phyloP scores from a whole-genome alignment of 2,797 vertebrate genomes.

The Xyrichtys novacula region DNA sequence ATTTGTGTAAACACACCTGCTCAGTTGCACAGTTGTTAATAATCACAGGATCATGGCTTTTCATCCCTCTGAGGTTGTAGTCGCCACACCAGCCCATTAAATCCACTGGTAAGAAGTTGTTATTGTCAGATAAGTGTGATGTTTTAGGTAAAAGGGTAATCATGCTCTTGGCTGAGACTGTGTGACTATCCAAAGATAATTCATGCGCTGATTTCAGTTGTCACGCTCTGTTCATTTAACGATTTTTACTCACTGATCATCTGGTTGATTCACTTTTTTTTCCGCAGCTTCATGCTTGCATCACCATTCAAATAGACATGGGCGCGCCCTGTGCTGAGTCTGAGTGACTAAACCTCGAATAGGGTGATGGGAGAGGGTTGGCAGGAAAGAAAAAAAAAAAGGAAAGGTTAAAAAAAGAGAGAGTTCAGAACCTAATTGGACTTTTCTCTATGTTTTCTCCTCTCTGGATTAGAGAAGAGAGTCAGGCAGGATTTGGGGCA shows the following conservation, averaged over 20 bases:
- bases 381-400: constrained; percentile 8
- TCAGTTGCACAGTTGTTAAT: too few relatives aligned
- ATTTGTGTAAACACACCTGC: too few relatives aligned
- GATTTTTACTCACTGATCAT: neutral
- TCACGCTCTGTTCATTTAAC: neutral
- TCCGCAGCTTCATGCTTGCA: neutral
- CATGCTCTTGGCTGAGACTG: too few relatives aligned
- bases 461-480: constrained; percentile 60
- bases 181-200: neutral
- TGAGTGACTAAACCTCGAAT: neutral
- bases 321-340: neutral
- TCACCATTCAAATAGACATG: neutral
- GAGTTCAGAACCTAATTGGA: constrained; percentile 59
- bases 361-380: neutral
- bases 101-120: too few relatives aligned
- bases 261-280: neutral
- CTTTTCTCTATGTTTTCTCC: constrained; percentile 49
- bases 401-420: constrained; percentile 25
- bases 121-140: too few relatives aligned
- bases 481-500: constrained; percentile 66
- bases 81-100: too few relatives aligned
- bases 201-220: neutral
- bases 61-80: too few relatives aligned
- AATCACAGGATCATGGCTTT: too few relatives aligned
- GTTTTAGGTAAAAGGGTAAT: too few relatives aligned